phyloP scores from a whole-genome alignment of 2,888 invertebrate genomes.

The Eupithecia tripunctaria region DNA sequence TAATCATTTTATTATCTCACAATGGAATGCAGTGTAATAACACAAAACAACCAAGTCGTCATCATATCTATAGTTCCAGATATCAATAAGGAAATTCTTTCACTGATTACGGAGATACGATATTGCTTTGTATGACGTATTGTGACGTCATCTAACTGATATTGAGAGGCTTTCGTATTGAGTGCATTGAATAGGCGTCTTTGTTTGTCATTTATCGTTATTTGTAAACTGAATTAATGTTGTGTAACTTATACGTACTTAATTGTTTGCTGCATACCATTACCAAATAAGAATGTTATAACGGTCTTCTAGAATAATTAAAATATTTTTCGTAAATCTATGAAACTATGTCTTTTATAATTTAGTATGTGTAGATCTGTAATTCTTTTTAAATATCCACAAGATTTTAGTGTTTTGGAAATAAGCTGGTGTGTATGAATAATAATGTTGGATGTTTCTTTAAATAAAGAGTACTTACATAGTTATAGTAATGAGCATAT shows the following conservation, averaged over 20 bases:
- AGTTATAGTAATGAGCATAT: too few relatives aligned
- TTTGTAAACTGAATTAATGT: slow-evolving; percentile 21
- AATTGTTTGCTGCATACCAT: neutral
- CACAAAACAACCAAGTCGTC: slow-evolving; percentile 40
- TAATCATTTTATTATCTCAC: slow-evolving; percentile 13
- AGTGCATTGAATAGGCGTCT: slow-evolving; percentile 23
- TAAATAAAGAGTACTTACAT: too few relatives aligned
- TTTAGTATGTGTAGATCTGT: neutral
- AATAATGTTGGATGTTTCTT: too few relatives aligned
- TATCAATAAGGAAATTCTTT: slow-evolving; percentile 57
- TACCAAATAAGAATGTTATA: neutral
- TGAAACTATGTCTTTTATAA: neutral
- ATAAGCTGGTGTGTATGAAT: neutral
- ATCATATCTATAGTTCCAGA: slow-evolving; percentile 48
- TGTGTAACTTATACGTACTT: slow-evolving; percentile 17
- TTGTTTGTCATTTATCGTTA: slow-evolving; percentile 15
- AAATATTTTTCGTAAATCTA: too few relatives aligned
- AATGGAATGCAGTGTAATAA: slow-evolving; percentile 31
- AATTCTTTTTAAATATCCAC: neutral
- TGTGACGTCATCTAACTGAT: slow-evolving; percentile 43
- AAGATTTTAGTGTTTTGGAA: neutral
- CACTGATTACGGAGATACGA: slow-evolving; percentile 59
- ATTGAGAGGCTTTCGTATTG: slow-evolving; percentile 29
- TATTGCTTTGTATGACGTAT: slow-evolving; percentile 17
- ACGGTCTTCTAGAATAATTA: neutral